These are phyloP conservation scores for Strix occidentalis DNA, from an alignment of 2,797 vertebrate species.

Conservation along the genomic window DNA sequence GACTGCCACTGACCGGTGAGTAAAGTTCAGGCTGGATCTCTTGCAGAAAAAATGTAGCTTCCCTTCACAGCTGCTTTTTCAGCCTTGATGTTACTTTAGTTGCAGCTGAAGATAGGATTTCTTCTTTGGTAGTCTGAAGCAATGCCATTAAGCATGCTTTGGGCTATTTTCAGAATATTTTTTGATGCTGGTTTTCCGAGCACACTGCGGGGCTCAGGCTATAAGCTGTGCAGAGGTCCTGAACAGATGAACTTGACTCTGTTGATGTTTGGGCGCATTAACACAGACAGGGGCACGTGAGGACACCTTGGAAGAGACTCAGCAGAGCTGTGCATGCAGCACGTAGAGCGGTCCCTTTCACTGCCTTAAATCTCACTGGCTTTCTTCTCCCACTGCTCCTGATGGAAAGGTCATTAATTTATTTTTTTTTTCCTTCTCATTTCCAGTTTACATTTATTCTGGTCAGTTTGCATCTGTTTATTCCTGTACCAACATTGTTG, in stretches of 20 bases:
- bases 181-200: background rate
- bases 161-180: background rate
- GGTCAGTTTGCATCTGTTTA: background rate
- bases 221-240: background rate
- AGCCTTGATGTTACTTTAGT: accelerated
- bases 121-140: background rate
- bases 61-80: background rate
- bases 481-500: background rate
- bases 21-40: background rate
- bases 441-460: background rate
- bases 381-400: background rate
- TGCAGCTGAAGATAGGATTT: background rate
- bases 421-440: background rate
- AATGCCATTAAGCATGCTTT: background rate
- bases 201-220: background rate
- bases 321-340: background rate
- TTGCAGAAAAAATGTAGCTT: background rate
- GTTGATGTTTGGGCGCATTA: background rate
- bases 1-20: constrained; percentile 88
- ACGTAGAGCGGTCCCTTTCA: background rate
- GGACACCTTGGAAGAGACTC: background rate
- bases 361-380: background rate
- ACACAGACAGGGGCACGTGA: background rate
- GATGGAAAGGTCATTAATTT: background rate
- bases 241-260: background rate